These are phyloP conservation scores for Drosophila kohkoa DNA, from an alignment of 1,140 invertebrate species.

Conservation along the genomic window DNA sequence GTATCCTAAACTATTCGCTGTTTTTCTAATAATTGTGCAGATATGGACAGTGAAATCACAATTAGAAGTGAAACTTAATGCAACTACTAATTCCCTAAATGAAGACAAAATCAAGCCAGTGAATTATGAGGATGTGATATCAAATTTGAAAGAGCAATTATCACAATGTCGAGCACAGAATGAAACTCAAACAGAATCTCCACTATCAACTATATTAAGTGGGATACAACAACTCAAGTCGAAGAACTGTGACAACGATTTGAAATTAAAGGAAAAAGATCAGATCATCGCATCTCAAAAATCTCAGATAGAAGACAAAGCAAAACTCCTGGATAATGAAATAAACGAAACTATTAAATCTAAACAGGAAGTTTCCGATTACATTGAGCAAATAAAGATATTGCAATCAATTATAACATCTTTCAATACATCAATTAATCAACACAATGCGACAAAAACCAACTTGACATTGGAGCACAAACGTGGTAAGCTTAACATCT, in stretches of 20 bases:
- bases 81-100: neutral
- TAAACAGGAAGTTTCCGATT: neutral
- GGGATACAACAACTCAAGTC: neutral
- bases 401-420: neutral
- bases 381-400: neutral
- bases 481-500: too few species aligned
- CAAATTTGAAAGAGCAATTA: conserved; percentile 5
- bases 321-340: too few species aligned
- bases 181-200: neutral
- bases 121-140: neutral
- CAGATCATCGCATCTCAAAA: neutral
- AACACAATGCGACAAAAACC: too few species aligned
- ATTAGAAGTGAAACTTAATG: neutral
- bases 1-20: neutral
- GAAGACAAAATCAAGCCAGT: neutral
- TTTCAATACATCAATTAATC: neutral
- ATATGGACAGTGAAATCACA: neutral
- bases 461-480: too few species aligned
- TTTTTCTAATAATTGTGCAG: neutral
- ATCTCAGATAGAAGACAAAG: neutral
- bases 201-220: neutral
- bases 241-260: neutral
- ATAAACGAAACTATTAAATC: too few species aligned
- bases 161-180: neutral
- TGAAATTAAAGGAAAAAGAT: neutral